Conservation (phyloP, 2,797 vertebrate genomes). For the Enteromius anoplus region DNA sequence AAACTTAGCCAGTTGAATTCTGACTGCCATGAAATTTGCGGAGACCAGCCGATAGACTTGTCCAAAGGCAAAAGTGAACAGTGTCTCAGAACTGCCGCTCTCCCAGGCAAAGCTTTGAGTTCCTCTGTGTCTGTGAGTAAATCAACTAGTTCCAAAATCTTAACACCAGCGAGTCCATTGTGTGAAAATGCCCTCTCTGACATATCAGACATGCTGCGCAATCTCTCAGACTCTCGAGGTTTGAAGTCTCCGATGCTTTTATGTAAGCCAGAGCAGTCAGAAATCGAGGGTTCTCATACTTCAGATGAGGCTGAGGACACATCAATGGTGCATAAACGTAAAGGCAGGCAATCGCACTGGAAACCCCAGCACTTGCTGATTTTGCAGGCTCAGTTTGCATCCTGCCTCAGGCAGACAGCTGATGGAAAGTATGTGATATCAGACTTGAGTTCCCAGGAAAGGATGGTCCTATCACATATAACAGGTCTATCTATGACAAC, state of each 20-base stretch:
- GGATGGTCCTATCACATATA: slow-evolving; percentile 97
- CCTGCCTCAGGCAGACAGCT: slow-evolving; percentile 91
- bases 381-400: slow-evolving; percentile 96
- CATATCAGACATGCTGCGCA: slow-evolving; percentile 99
- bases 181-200: slow-evolving; percentile 97
- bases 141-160: slow-evolving; percentile 36
- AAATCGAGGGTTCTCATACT: slow-evolving; percentile 83
- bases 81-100: slow-evolving; percentile 84
- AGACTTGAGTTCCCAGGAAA: slow-evolving; percentile 97
- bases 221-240: slow-evolving; percentile 92
- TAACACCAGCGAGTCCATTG: slow-evolving; percentile 81
- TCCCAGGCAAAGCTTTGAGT: slow-evolving; percentile 61
- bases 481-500: slow-evolving; percentile 98
- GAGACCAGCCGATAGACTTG: slow-evolving; percentile 98
- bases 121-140: slow-evolving; percentile 44
- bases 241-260: slow-evolving; percentile 89
- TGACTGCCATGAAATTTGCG: slow-evolving; percentile 85
- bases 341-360: slow-evolving; percentile 99
- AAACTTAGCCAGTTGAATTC: slow-evolving; percentile 83
- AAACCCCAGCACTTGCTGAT: slow-evolving; percentile 98
- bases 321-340: slow-evolving; percentile 92
- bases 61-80: slow-evolving; percentile 95
- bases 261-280: slow-evolving; percentile 87
- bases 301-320: slow-evolving; percentile 83
- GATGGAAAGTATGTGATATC: slow-evolving; percentile 96